phyloP scores from a whole-genome alignment of 35 echinoderm and acorn worm genomes.

The Acanthaster planci region DNA sequence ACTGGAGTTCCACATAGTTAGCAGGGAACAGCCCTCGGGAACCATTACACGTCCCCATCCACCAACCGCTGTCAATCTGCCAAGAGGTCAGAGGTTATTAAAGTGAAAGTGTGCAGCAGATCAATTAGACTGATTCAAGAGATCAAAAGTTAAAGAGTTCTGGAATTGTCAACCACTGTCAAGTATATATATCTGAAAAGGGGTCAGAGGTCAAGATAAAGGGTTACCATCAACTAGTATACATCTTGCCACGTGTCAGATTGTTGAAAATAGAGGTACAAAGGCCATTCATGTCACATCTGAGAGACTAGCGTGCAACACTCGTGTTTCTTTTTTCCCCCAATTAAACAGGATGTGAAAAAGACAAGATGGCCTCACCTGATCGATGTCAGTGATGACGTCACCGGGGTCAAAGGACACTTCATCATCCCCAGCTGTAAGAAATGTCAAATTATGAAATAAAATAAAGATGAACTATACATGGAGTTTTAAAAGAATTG shows the following conservation, averaged over 20 bases:
- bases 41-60: constrained; percentile 76
- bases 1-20: constrained; percentile 81
- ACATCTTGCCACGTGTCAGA: too few relatives aligned
- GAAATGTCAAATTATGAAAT: not conserved
- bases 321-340: too few relatives aligned
- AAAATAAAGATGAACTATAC: not conserved
- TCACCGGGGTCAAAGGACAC: constrained; percentile 95
- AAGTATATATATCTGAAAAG: too few relatives aligned
- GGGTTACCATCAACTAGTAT: too few relatives aligned
- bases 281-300: too few relatives aligned
- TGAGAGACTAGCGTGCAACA: too few relatives aligned
- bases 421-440: constrained; percentile 88
- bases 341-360: too few relatives aligned
- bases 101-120: not conserved
- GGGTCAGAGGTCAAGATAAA: too few relatives aligned
- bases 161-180: not conserved
- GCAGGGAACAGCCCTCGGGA: constrained; percentile 79
- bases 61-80: constrained; percentile 91
- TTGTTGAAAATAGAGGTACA: too few relatives aligned
- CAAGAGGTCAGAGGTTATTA: not conserved
- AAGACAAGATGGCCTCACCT: constrained; percentile 56
- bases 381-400: constrained; percentile 85
- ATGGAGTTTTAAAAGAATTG: not conserved
- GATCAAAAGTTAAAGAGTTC: not conserved
- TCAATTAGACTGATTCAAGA: not conserved